Base-by-base conservation (phyloP, 2,113 vertebrate species). In the Carettochelys insculpta region DNA sequence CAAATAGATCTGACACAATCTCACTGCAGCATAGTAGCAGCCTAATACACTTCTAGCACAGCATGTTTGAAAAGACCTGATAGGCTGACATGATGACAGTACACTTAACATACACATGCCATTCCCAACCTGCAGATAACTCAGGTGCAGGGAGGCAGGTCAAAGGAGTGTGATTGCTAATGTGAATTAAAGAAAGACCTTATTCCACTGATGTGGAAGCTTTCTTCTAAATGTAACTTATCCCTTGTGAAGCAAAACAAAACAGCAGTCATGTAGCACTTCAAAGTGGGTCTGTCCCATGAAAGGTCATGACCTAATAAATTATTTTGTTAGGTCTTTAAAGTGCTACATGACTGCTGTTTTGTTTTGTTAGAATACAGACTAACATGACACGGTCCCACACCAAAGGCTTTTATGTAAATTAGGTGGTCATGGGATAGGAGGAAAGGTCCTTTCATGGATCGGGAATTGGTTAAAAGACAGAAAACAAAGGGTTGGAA, bases 61-160 rank as follows among this genome's bases (percentile, higher is more conserved):
- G 12, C 58, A 0, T 0, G 14, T 45, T 68, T 43, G 50, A 20
- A 45, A 56, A 71, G 20, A 3, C 53, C 4, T 0, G 41, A 47
- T 79, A 2, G 1, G 80, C 0, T 86, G 29, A 20, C 45, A 4
- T 3, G 73, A 51, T 68, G 61, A 68, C 61, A 38, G 19, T 19
- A 38, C 17, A 22, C 34, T 68, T 68, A 20, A 41, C 25, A 65
- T 65, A n/a, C 45, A 10, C 19, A 29, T n/a, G n/a, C n/a, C n/a
- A n/a, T n/a, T 22, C 77, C n/a, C 45, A 24, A 20, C 54, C 84
- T 65, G 56, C 25, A 24, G 14, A 34, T 25, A 34, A 25, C n/a
- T 14, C 16, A 8, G 38, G 34, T 50, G 45, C 38, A 41, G 9
- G 8, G 9, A 45, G 20, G 61, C 48, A 38, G 24, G 48, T 34